Conservation (phyloP, 2,797 vertebrate genomes). For the Astyanax mexicanus region DNA sequence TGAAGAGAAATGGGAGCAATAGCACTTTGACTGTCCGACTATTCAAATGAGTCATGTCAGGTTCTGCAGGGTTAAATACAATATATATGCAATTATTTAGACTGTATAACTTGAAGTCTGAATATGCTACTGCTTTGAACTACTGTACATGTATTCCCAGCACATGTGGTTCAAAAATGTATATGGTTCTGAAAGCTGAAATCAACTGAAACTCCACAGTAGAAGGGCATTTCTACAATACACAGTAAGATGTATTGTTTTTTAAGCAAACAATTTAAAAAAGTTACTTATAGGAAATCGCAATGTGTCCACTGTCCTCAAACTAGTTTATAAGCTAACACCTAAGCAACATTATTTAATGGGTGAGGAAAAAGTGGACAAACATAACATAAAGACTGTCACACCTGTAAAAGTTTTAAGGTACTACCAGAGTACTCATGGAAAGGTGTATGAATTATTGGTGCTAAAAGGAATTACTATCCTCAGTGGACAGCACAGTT, state of each 20-base stretch:
- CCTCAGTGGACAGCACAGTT: no score
- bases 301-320: neutral
- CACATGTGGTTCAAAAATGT: neutral
- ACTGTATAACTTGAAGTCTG: neutral
- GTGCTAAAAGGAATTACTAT: no score
- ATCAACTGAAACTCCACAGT: neutral
- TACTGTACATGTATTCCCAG: neutral
- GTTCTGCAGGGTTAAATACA: neutral
- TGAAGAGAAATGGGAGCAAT: neutral
- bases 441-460: no score
- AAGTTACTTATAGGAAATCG: conserved; percentile 31
- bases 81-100: neutral
- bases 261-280: no score
- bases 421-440: no score
- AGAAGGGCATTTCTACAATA: neutral
- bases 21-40: neutral
- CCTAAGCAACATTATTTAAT: conserved; percentile 24
- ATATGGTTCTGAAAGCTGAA: neutral
- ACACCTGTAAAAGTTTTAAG: no score
- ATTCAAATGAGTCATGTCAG: neutral
- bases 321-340: neutral
- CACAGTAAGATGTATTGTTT: no score
- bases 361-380: no score
- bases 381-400: no score
- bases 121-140: neutral